A percentile compares a stretch with the other conserved stretches of the same genome.
These are phyloP conservation scores for Diadegma fenestrale DNA, from an alignment of 2,888 invertebrate species.

Conservation along the genomic window DNA sequence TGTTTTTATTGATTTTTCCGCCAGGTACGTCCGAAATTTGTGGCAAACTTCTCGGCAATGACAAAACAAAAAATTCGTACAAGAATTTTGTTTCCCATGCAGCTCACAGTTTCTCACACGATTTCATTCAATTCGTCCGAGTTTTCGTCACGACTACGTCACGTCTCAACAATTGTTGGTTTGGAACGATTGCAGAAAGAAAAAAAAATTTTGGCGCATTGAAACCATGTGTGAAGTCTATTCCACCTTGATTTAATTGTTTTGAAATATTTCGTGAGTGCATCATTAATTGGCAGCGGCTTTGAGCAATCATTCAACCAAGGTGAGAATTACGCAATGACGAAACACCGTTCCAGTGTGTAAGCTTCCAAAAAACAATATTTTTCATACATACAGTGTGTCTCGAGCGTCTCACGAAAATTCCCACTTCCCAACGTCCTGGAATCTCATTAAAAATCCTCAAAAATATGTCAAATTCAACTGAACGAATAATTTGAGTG, in stretches of 20 bases:
- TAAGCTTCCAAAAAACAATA: slow-evolving; percentile 17
- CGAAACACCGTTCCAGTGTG: not conserved
- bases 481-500: not conserved
- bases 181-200: not conserved
- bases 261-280: slow-evolving; percentile 36
- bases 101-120: not conserved
- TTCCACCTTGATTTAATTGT: slow-evolving; percentile 3
- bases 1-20: not conserved
- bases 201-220: not conserved
- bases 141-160: not conserved
- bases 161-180: not conserved
- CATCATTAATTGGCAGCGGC: slow-evolving; percentile 32
- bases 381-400: slow-evolving; percentile 8
- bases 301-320: slow-evolving; percentile 22
- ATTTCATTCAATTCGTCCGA: not conserved
- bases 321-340: slow-evolving; percentile 29
- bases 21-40: not conserved
- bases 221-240: slow-evolving; percentile 1
- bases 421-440: not conserved
- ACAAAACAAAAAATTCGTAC: not conserved
- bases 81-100: not conserved
- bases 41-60: not conserved
- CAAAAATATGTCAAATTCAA: not conserved
- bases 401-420: not conserved
- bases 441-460: not conserved